phyloP scores from a whole-genome alignment of 1,140 invertebrate species.

The Aporrectodea caliginosa region DNA sequence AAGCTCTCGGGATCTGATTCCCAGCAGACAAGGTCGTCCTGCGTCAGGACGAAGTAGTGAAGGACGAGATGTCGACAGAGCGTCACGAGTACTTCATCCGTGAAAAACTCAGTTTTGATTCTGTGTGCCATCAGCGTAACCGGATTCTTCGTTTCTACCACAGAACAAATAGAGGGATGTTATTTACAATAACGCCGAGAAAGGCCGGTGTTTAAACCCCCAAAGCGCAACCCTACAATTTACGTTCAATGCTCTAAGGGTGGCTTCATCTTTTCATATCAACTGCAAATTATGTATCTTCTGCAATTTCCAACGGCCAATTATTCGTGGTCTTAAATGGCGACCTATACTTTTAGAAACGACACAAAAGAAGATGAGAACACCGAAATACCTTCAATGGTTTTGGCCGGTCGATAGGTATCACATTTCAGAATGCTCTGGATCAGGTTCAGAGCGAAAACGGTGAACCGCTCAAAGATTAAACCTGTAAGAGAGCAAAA shows the following conservation, averaged over 20 bases:
- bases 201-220: no score
- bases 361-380: no score
- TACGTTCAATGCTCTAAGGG: no score
- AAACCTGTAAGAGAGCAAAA: constrained; percentile 25
- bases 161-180: no score
- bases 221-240: no score
- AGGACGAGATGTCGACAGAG: constrained; percentile 79
- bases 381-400: constrained; percentile 56
- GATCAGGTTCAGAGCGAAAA: constrained; percentile 83
- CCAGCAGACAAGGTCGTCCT: constrained; percentile 81
- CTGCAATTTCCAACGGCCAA: no score
- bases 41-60: constrained; percentile 80
- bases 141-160: constrained; percentile 57
- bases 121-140: constrained; percentile 63
- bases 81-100: constrained; percentile 65
- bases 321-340: no score
- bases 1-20: constrained; percentile 84
- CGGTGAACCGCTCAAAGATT: constrained; percentile 77
- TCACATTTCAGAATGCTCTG: constrained; percentile 74
- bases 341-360: no score
- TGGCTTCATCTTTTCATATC: no score
- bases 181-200: no score
- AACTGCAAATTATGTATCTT: no score
- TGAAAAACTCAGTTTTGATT: constrained; percentile 71
- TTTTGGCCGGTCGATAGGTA: constrained; percentile 68